A percentile compares a stretch with the other conserved stretches of the same genome.
Evolutionary conservation across 2,113 vertebrate species (phyloP).

Genomic region (Chionis minor): DNA sequence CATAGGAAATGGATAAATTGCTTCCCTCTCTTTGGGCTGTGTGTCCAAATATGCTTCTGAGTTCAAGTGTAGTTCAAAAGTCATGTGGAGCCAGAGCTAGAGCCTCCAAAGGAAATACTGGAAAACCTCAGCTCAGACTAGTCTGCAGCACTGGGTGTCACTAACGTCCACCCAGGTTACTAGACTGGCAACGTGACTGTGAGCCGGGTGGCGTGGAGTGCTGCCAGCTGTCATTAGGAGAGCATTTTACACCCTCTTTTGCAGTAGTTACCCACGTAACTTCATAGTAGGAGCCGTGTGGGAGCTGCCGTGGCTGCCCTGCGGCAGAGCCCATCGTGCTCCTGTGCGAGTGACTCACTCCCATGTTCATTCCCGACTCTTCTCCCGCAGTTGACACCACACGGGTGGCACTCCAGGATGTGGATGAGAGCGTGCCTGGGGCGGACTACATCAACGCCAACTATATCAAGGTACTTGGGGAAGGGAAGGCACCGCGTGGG

Average conservation of each 20-base stretch:
- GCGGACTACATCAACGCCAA: slow-evolving; percentile 89
- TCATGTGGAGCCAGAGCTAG: not conserved
- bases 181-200: fast-evolving
- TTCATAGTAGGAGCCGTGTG: not conserved
- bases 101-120: not conserved
- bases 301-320: not conserved
- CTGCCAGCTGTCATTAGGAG: not conserved
- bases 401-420: slow-evolving; percentile 75
- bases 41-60: not conserved
- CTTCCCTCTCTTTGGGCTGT: not conserved
- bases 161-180: not conserved
- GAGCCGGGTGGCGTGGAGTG: not conserved
- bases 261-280: not conserved
- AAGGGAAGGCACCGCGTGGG: fast-evolving
- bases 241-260: not conserved
- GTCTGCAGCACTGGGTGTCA: fast-evolving
- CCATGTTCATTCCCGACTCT: not conserved
- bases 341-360: too few relatives aligned
- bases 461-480: slow-evolving; percentile 81
- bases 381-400: slow-evolving; percentile 81
- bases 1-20: fast-evolving
- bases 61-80: not conserved
- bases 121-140: not conserved
- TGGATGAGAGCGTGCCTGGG: slow-evolving; percentile 73
- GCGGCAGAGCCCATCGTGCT: not conserved